Base-by-base conservation (phyloP, 2,113 vertebrate species). In the Pomatostomus ruficeps region DNA sequence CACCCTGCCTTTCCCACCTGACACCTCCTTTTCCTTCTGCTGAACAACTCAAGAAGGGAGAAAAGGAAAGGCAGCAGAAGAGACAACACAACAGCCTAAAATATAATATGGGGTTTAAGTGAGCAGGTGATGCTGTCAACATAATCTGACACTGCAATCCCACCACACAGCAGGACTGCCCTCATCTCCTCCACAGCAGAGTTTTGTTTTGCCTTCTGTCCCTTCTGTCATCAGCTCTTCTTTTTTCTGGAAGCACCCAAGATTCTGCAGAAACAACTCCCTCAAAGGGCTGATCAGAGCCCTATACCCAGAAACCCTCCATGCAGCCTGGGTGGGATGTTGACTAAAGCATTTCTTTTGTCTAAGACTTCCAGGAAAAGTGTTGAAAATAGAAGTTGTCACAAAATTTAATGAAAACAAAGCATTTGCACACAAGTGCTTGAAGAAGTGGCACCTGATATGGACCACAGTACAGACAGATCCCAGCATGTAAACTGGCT, bases 151-250 rank as follows among this genome's bases (percentile, higher is more conserved):
- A 48, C 22, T 6, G 4, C 25, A 42, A 16, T 22, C 19, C n/a
- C 31, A 61, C 31, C 38, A 51, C 1, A 1, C 17, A 36, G 40
- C 0, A 0, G 1, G 4, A 58, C 35, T 66, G 31, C 25, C 24
- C 28, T 68, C 1, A 2, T 66, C 61, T 75, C 51, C 40, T 74
- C 23, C 42, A 46, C 19, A 61, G 40, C 14, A 26, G 26, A 68
- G 11, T 29, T 83, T 66, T 42, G 23, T 25, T 83, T 83, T 48
- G 23, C 9, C 21, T 71, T 65, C 36, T 68, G 16, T 55, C 48
- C 21, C 21, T 55, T 46, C 58, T 6, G 1, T 12, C 19, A 38
- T 73, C 11, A 4, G 0, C 14, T 66, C 31, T 61, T 16, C 31
- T 62, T 45, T 14, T 62, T 52, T 33, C 43, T 83, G 14, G n/a